phyloP scores from a whole-genome alignment of 2,113 vertebrate species.

The Coracopsis vasa region DNA sequence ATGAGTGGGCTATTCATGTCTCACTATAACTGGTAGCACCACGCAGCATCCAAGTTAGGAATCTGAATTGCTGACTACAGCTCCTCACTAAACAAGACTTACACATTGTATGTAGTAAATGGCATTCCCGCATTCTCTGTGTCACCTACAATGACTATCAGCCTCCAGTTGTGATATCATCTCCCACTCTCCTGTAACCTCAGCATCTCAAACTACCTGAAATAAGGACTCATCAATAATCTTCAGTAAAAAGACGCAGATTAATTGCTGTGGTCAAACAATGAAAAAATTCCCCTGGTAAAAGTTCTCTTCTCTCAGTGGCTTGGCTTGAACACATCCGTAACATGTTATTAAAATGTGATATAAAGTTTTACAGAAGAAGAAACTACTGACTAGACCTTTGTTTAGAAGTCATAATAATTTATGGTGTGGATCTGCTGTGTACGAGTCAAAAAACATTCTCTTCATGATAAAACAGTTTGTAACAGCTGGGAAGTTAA shows the following conservation, averaged over 20 bases:
- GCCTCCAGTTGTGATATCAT: background rate
- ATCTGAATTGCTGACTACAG: slow-evolving; percentile 44
- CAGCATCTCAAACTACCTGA: background rate
- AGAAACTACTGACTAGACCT: slow-evolving; percentile 40
- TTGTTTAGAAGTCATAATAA: slow-evolving; percentile 60
- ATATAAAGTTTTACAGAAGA: slow-evolving; percentile 63
- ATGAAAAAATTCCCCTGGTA: slow-evolving; percentile 27
- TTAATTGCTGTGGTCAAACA: slow-evolving; percentile 32
- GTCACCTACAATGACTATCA: slow-evolving; percentile 48
- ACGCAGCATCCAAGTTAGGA: slow-evolving; percentile 44
- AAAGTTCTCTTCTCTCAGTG: background rate
- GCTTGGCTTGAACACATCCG: slow-evolving; percentile 51
- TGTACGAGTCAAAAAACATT: slow-evolving; percentile 56
- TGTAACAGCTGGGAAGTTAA: slow-evolving; percentile 50
- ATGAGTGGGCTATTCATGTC: slow-evolving; percentile 22
- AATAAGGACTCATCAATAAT: background rate
- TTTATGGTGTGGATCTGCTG: slow-evolving; percentile 53
- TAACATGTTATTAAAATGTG: slow-evolving; percentile 52
- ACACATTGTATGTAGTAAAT: background rate
- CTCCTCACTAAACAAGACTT: slow-evolving; percentile 40
- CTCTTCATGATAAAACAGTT: slow-evolving; percentile 56
- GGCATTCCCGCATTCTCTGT: slow-evolving; percentile 8
- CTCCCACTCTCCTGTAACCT: slow-evolving; percentile 36
- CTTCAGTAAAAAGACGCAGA: background rate
- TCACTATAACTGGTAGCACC: slow-evolving; percentile 33